Evolutionary conservation across 1,140 invertebrate species (phyloP).

Genomic region (Brachionus sp.): DNA sequence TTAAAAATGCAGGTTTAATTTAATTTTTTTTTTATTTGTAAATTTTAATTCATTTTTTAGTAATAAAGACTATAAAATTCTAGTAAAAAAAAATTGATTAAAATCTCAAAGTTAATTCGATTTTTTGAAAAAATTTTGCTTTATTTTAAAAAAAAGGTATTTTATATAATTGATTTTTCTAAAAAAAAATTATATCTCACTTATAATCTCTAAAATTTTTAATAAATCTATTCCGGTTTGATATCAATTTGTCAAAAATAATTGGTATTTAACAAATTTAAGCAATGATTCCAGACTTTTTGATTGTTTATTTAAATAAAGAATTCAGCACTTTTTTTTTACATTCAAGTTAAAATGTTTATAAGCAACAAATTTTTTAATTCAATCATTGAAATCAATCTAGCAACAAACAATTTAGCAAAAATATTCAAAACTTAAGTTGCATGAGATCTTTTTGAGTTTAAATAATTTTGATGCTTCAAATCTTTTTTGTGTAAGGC

Average conservation of each 20-base stretch:
- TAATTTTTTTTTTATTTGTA: background rate
- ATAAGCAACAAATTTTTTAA: background rate
- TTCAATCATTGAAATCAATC: background rate
- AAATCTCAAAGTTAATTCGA: background rate
- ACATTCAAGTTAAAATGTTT: background rate
- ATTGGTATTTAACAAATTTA: background rate
- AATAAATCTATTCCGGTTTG: background rate
- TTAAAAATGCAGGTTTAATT: background rate
- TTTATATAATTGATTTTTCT: no score
- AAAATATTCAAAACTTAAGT: constrained; percentile 31
- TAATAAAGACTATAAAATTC: background rate
- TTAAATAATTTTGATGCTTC: constrained; percentile 19
- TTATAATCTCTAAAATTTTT: background rate
- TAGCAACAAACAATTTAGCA: background rate
- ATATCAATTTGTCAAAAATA: background rate
- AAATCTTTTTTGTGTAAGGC: background rate
- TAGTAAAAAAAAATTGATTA: background rate
- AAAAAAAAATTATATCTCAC: background rate
- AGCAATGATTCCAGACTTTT: background rate
- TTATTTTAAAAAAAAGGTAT: no score
- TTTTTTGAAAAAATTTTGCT: background rate
- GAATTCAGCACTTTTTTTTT: background rate
- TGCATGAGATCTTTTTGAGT: background rate
- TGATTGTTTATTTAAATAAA: background rate
- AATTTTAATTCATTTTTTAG: background rate